Base-by-base conservation (phyloP, 2,888 invertebrate species). In the Lasioglossum figueresi region DNA sequence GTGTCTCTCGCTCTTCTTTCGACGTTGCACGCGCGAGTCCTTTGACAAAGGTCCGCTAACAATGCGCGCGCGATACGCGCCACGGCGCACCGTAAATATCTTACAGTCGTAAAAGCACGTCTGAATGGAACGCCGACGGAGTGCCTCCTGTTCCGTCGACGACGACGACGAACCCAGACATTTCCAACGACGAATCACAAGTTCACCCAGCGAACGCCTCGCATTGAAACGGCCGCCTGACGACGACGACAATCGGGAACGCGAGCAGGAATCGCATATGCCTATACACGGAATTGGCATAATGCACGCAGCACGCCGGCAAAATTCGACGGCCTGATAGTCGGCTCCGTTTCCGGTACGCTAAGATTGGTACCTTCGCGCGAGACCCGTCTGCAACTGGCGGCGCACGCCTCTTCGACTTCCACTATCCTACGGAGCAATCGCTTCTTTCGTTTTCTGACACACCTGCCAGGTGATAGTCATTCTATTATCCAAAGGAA, bases 41-140 rank as follows among this genome's bases (percentile, higher is more conserved):
- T 63, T 79, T 84, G 56, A 84, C 84, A 75, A 84, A 79, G 43
- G 79, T 34, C 27, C 6, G 2, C 31, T 31, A 45, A 75, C 85
- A 75, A 45, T 85, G 74, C 23, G 66, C 72, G 6, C 40, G 23
- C 37, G 45, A 74, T 70, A 75, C 70, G 40, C 48, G 76, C 76
- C 59, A 73, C 76, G 40, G 27, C 14, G 23, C 37, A 45, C 63
- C 45, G 73, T 79, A 86, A 86, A 86, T 86, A 82, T 85, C 83
- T 73, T 75, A 70, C 31, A 34, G 27, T 45, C 31, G 76, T 52
- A 73, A 73, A 71, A 83, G 76, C 74, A 31, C n/a, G 34, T 31
- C 23, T 23, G 70, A 83, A 59, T 66, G 78, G 73, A 27, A 66
- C 37, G 27, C 66, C 66, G 34, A 59, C 76, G 19, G 27, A 63